phyloP scores from a whole-genome alignment of 2,113 vertebrate species.

The Gallinago undulata region DNA sequence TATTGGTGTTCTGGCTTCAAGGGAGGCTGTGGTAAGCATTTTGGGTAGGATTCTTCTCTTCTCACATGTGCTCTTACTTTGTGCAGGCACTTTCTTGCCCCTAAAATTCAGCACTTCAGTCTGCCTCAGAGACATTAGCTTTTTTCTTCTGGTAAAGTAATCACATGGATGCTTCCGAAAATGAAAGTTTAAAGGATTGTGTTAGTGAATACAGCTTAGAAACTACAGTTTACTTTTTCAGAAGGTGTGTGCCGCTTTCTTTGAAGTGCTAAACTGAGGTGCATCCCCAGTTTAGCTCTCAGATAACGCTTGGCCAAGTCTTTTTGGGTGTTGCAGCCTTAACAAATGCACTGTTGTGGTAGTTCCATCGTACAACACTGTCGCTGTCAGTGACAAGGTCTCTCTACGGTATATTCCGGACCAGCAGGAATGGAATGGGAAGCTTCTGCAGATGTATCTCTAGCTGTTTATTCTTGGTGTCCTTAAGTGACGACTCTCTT shows the following conservation, averaged over 20 bases:
- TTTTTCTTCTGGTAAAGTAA: not conserved
- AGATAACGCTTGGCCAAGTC: fast-evolving
- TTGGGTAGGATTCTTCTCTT: not conserved
- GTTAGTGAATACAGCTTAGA: not conserved
- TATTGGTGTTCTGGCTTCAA: not conserved
- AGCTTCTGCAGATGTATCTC: not conserved
- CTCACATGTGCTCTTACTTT: not conserved
- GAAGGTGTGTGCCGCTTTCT: not conserved
- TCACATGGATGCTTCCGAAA: not conserved
- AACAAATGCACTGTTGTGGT: not conserved
- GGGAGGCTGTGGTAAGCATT: not conserved
- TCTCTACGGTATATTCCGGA: not conserved
- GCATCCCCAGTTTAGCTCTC: not conserved
- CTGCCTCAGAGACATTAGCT: not conserved
- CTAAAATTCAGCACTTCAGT: not conserved
- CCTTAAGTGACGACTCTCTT: not conserved
- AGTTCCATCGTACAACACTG: not conserved
- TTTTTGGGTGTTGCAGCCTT: not conserved
- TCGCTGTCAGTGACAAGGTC: not conserved
- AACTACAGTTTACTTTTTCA: not conserved
- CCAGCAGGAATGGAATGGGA: not conserved
- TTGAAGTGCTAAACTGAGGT: not conserved
- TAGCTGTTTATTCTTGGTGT: not conserved
- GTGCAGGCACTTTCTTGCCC: fast-evolving
- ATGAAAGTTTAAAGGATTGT: not conserved